These are phyloP conservation scores for Pristionchus mayeri DNA, from an alignment of 2,888 invertebrate species.

Conservation along the genomic window DNA sequence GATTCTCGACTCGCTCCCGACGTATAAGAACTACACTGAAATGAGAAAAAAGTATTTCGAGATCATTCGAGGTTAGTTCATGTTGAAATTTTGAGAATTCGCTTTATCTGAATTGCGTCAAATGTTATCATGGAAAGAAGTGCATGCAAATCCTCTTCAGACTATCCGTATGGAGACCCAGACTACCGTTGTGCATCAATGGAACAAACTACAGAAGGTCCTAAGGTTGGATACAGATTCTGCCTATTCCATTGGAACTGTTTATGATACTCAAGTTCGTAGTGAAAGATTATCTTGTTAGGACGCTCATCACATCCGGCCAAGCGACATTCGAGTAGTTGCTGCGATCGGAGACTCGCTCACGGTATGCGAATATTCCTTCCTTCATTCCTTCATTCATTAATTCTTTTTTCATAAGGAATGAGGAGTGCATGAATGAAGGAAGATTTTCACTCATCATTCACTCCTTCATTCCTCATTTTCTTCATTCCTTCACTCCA, in stretches of 20 bases:
- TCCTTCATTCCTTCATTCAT: neutral
- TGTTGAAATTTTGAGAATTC: too few species aligned
- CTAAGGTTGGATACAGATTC: neutral
- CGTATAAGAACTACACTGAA: conserved; percentile 32
- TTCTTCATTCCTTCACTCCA: too few species aligned
- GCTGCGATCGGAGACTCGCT: conserved; percentile 47
- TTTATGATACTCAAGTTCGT: neutral
- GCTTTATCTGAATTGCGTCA: too few species aligned
- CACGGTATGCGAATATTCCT: neutral
- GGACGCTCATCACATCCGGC: conserved; percentile 18
- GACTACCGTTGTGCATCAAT: neutral
- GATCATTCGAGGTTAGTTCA: conserved; percentile 10
- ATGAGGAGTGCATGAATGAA: too few species aligned
- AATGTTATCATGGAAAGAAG: too few species aligned
- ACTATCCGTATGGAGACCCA: conserved; percentile 36
- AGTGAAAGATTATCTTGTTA: neutral
- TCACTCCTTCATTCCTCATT: too few species aligned
- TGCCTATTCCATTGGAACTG: too few species aligned
- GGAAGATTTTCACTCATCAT: too few species aligned
- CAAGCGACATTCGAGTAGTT: conserved; percentile 35
- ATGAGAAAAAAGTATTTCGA: conserved; percentile 33
- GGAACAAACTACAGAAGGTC: neutral
- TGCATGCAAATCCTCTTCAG: neutral
- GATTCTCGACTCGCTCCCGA: conserved; percentile 10
- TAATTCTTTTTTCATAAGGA: too few species aligned